These are phyloP conservation scores for Saguinus imperator DNA, from an alignment of 2,113 vertebrate species.

Conservation along the genomic window DNA sequence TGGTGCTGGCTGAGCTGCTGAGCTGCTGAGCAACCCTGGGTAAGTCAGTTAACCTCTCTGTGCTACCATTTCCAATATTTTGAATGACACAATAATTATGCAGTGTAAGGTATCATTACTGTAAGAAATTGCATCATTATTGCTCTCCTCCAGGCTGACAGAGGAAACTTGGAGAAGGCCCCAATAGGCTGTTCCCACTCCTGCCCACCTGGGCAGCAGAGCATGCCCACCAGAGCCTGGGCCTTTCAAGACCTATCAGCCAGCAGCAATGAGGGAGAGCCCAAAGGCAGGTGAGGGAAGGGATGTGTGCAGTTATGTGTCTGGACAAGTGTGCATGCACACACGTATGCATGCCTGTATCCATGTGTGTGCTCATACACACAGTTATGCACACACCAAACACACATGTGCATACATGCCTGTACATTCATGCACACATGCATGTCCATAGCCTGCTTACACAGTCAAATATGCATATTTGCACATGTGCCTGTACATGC, in stretches of 20 bases:
- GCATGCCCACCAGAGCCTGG: too few species aligned
- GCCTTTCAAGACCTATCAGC: not conserved
- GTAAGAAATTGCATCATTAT: not conserved
- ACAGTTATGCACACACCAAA: fast-evolving
- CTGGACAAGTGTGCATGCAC: not conserved
- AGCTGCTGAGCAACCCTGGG: too few species aligned
- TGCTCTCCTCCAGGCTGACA: not conserved
- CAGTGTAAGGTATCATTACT: not conserved
- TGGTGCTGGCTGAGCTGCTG: not conserved
- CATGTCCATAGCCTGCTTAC: too few species aligned
- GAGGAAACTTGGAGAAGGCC: not conserved
- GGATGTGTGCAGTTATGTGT: not conserved
- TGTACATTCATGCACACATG: too few species aligned
- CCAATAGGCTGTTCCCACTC: not conserved
- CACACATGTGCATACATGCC: not conserved
- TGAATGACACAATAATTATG: not conserved
- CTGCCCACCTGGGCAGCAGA: too few species aligned
- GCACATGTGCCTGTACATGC: too few species aligned
- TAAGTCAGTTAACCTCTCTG: not conserved
- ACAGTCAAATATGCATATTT: too few species aligned
- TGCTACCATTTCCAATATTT: not conserved
- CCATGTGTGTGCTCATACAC: not conserved
- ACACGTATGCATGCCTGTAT: not conserved
- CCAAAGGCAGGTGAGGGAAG: not conserved
- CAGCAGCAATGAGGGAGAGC: too few species aligned